These are phyloP conservation scores for Macrobrachium rosenbergii DNA, from an alignment of 1,140 invertebrate genomes.

Conservation along the genomic window DNA sequence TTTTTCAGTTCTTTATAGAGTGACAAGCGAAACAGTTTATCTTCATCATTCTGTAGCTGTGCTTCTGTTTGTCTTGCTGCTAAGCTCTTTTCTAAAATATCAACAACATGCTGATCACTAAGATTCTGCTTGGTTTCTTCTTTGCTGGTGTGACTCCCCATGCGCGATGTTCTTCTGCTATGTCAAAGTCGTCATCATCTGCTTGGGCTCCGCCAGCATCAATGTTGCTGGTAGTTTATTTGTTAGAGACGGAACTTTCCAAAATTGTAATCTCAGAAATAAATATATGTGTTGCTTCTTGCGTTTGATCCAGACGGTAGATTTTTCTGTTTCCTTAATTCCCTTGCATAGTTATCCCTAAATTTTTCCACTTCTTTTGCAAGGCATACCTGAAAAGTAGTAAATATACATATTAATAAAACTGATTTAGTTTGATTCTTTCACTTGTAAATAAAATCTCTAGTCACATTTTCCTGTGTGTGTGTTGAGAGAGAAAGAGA, in stretches of 20 bases:
- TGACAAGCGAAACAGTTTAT: constrained; percentile 32
- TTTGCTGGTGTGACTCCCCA: constrained; percentile 11
- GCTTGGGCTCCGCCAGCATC: neutral
- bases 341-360: constrained; percentile 12
- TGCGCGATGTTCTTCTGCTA: constrained; percentile 13
- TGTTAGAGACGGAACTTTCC: constrained; percentile 15
- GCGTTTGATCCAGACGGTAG: constrained; percentile 19
- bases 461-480: no score
- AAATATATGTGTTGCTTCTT: constrained; percentile 21
- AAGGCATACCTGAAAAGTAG: constrained; percentile 14
- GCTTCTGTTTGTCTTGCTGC: constrained; percentile 21
- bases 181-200: neutral
- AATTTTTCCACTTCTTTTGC: constrained; percentile 44
- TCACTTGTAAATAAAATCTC: no score
- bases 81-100: constrained; percentile 36
- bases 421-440: no score
- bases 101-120: constrained; percentile 33
- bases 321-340: constrained; percentile 29
- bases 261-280: constrained; percentile 34
- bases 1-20: constrained; percentile 41
- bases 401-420: neutral
- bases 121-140: constrained; percentile 27
- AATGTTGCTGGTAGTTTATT: constrained; percentile 16
- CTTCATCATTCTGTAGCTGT: constrained; percentile 30
- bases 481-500: no score